Evolutionary conservation across 1,140 invertebrate species (phyloP).

Genomic region (Plectrocnemia conspersa): DNA sequence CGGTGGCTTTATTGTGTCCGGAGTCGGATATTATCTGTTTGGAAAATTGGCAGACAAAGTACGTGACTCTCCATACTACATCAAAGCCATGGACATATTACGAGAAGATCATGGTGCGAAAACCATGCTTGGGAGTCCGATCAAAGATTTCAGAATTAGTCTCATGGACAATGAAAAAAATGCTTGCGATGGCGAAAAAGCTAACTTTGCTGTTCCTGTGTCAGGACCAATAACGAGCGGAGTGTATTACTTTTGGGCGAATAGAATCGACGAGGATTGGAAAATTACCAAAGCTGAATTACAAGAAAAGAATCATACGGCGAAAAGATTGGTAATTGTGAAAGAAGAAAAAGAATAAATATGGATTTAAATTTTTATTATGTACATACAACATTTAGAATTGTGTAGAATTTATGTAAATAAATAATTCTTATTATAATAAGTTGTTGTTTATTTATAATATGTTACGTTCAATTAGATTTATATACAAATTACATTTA

Average conservation of each 20-base stretch:
- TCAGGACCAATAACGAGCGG: conserved; percentile 58
- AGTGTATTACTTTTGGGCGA: conserved; percentile 52
- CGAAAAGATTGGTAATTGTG: conserved; percentile 42
- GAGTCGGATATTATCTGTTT: conserved; percentile 37
- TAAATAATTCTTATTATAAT: too few relatives aligned
- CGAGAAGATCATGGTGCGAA: conserved; percentile 53
- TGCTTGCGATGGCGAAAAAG: conserved; percentile 48
- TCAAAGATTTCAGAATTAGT: conserved; percentile 57
- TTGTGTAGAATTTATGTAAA: not conserved
- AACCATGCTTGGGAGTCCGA: conserved; percentile 59
- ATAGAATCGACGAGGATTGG: conserved; percentile 47
- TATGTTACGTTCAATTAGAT: too few relatives aligned
- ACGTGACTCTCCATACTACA: conserved; percentile 52
- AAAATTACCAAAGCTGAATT: conserved; percentile 51
- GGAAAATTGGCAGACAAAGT: conserved; percentile 49
- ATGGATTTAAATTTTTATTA: not conserved
- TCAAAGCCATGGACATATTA: conserved; percentile 52
- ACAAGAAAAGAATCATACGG: conserved; percentile 49
- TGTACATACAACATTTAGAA: not conserved
- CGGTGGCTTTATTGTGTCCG: conserved; percentile 12
- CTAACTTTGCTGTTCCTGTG: conserved; percentile 57
- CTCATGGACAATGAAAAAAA: conserved; percentile 53
- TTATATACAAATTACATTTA: too few relatives aligned
- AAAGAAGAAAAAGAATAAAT: conserved; percentile 14
- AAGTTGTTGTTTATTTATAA: too few relatives aligned